Base-by-base conservation (phyloP, 2,888 invertebrate genomes). In the Meganola albula region DNA sequence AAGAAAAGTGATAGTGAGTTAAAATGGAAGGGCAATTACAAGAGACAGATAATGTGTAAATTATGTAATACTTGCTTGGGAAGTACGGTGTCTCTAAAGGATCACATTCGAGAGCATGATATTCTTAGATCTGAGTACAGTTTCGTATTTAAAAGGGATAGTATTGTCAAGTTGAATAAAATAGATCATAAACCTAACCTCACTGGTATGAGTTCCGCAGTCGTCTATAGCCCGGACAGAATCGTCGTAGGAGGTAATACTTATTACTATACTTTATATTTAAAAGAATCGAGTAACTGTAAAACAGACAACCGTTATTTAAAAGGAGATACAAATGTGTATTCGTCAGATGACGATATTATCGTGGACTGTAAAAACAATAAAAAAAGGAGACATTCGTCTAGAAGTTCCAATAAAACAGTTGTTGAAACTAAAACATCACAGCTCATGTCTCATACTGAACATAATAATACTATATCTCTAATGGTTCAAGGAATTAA, bases 111-210 rank as follows among this genome's bases (percentile, higher is more conserved):
- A 7, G 21, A 3, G 21, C 69, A 72, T 37, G 40, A 34, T 4
- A 31, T 24, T 1, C 34, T 73, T 3, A 50, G 53, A 25, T 18
- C 12, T 10, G 63, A 53, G 29, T 58, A 66, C 47, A 35, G 39
- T 24, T 27, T 53, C 30, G 40, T 69, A 27, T 52, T 74, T 8
- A 61, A 58, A 7, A 50, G 34, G 27, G 32, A 53, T 26, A 76
- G 74, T 40, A 44, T 41, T 30, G 70, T 84, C 1, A 34, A 30
- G 11, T 39, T 85, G 10, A 40, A 52, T 14, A 80, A 67, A 58
- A 28, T 63, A 21, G 77, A 78, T 41, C 34, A 39, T 1, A 62
- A 60, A 43, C 54, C 58, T 7, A 84, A 84, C 42, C 22, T 67
- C 16, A 75, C 74, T 10, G 68, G 68, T 8, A 40, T 42, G 6